These are phyloP conservation scores for Chroicocephalus ridibundus DNA, from an alignment of 2,113 vertebrate species.

Conservation along the genomic window DNA sequence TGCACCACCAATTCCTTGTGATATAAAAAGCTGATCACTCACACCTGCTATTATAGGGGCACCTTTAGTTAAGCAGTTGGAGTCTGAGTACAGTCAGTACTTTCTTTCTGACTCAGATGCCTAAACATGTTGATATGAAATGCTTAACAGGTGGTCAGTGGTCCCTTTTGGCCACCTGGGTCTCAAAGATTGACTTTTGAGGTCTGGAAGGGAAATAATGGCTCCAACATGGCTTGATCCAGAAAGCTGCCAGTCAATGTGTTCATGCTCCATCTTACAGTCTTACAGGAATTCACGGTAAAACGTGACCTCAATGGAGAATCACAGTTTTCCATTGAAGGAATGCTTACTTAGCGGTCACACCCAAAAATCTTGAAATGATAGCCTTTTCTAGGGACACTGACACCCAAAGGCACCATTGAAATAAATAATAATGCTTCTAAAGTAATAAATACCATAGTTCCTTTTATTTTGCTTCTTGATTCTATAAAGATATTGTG, in stretches of 20 bases:
- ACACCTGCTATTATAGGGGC: not conserved
- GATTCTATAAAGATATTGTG: not conserved
- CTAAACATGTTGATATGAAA: not conserved
- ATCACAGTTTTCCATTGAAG: not conserved
- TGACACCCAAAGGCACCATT: not conserved
- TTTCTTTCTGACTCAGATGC: not conserved
- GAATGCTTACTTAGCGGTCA: not conserved
- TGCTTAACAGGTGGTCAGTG: not conserved
- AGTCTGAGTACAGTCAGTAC: not conserved
- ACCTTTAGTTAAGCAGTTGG: not conserved
- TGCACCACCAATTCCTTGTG: not conserved
- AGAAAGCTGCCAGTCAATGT: not conserved
- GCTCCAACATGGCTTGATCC: not conserved
- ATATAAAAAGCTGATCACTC: not conserved
- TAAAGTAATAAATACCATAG: not conserved
- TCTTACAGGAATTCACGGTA: not conserved
- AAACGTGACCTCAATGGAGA: not conserved
- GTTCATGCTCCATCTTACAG: not conserved
- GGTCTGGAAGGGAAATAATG: not conserved
- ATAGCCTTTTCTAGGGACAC: not conserved
- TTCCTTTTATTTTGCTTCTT: not conserved
- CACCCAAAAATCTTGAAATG: not conserved
- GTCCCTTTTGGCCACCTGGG: not conserved
- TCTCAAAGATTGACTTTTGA: not conserved
- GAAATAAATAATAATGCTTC: not conserved